phyloP scores from a whole-genome alignment of 2,888 invertebrate genomes.

The Parnassius smintheus region DNA sequence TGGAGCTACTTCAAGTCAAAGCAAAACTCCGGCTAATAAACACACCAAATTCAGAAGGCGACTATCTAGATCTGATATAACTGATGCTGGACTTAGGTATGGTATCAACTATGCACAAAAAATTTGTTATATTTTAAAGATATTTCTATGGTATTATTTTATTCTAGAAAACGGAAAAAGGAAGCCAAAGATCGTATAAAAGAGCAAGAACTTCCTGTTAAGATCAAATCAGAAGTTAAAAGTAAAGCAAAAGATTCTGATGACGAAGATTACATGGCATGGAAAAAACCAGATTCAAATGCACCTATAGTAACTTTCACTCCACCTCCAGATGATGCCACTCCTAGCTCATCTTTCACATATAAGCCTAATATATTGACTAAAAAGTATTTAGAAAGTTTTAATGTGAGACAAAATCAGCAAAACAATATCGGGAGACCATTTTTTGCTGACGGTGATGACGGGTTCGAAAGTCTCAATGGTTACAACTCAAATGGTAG shows the following conservation, averaged over 20 bases:
- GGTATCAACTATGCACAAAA: background rate
- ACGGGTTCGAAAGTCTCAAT: conserved; percentile 92
- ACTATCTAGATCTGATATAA: conserved; percentile 58
- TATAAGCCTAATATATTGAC: conserved; percentile 65
- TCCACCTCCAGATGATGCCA: conserved; percentile 63
- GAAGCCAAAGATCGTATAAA: conserved; percentile 63
- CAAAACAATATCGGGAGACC: conserved; percentile 50
- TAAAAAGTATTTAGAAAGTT: conserved; percentile 72
- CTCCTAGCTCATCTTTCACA: conserved; percentile 52
- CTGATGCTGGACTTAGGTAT: conserved; percentile 64
- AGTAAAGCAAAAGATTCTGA: conserved; percentile 73
- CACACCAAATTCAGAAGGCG: conserved; percentile 64
- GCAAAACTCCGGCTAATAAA: conserved; percentile 60
- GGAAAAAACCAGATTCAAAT: conserved; percentile 66
- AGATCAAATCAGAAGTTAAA: conserved; percentile 55
- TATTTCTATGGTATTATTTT: conserved; percentile 3
- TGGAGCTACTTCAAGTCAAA: conserved; percentile 70
- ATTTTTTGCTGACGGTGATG: conserved; percentile 83
- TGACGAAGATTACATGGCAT: conserved; percentile 74
- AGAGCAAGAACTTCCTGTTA: conserved; percentile 51
- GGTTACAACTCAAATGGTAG: conserved; percentile 89
- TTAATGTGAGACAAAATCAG: conserved; percentile 60
- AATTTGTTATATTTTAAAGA: background rate
- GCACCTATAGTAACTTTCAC: conserved; percentile 72
- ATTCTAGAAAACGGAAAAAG: conserved; percentile 70